Evolutionary conservation across 2,888 invertebrate species (phyloP).

Genomic region (Trachelus troglodyta): DNA sequence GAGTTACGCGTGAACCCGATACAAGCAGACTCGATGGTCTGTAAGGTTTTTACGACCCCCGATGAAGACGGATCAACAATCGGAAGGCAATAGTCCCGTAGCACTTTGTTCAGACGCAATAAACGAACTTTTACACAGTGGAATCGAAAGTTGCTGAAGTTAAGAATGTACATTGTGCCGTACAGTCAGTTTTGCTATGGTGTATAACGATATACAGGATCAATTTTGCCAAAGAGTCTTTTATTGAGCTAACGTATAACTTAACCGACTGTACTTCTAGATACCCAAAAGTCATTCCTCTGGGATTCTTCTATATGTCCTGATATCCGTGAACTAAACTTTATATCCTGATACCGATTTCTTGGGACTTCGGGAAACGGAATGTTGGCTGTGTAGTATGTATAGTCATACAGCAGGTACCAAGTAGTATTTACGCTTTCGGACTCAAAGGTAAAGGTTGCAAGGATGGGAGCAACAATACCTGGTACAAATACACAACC

Average conservation of each 20-base stretch:
- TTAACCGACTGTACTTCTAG: background rate
- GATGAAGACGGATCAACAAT: slow-evolving; percentile 47
- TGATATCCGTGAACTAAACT: background rate
- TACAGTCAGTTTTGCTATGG: background rate
- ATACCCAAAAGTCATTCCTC: background rate
- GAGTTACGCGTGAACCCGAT: background rate
- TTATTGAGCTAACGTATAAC: background rate
- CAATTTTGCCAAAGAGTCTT: background rate
- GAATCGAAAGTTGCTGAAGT: background rate
- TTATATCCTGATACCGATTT: background rate
- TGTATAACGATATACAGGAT: background rate
- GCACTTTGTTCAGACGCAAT: slow-evolving; percentile 41
- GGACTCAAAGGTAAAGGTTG: background rate
- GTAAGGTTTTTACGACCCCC: slow-evolving; percentile 40
- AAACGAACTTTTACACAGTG: slow-evolving; percentile 36
- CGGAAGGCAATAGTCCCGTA: slow-evolving; percentile 39
- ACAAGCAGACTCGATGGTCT: background rate
- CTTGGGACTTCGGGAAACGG: background rate
- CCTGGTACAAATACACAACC: background rate
- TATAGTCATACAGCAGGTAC: background rate
- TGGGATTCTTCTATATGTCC: background rate
- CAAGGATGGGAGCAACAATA: background rate
- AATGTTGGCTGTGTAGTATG: background rate
- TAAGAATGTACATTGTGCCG: background rate
- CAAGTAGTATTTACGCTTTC: background rate